A percentile compares a stretch with the other conserved stretches of the same genome.
phyloP scores from a whole-genome alignment of 2,113 vertebrate genomes.

The Benthochromis sp. region DNA sequence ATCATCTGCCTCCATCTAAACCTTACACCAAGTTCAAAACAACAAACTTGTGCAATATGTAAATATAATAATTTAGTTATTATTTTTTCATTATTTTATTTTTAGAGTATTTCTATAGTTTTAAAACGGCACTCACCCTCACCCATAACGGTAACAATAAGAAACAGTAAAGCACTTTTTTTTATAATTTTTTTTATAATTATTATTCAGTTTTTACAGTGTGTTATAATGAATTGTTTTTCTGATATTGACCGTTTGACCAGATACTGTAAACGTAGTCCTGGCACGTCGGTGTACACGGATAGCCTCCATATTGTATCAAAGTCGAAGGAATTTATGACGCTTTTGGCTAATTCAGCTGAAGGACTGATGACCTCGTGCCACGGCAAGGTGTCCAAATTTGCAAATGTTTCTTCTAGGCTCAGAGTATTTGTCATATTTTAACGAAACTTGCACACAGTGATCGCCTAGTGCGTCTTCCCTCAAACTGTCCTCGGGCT shows the following conservation, averaged over 20 bases:
- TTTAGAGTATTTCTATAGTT: background rate
- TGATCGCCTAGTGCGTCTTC: accelerated
- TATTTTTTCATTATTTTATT: background rate
- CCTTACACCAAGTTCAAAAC: accelerated
- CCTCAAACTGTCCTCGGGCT: background rate
- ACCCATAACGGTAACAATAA: background rate
- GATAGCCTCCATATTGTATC: accelerated
- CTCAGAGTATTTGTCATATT: accelerated
- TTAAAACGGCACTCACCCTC: background rate
- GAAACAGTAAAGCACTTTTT: background rate
- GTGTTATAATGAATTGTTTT: background rate
- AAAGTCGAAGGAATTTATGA: background rate
- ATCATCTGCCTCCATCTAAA: accelerated
- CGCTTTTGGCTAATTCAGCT: background rate
- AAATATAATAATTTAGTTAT: background rate
- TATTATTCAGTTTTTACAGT: accelerated
- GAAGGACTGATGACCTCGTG: background rate
- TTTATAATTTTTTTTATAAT: accelerated
- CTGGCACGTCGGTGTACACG: background rate
- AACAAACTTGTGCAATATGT: accelerated
- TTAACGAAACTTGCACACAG: accelerated
- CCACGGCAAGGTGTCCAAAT: background rate
- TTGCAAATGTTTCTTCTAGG: background rate
- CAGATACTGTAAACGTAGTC: background rate
- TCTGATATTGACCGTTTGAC: background rate